Evolutionary conservation across 2,888 invertebrate genomes (phyloP), one percentile per base, ranked within the genome.

Genomic region (Eupithecia tripunctaria): DNA sequence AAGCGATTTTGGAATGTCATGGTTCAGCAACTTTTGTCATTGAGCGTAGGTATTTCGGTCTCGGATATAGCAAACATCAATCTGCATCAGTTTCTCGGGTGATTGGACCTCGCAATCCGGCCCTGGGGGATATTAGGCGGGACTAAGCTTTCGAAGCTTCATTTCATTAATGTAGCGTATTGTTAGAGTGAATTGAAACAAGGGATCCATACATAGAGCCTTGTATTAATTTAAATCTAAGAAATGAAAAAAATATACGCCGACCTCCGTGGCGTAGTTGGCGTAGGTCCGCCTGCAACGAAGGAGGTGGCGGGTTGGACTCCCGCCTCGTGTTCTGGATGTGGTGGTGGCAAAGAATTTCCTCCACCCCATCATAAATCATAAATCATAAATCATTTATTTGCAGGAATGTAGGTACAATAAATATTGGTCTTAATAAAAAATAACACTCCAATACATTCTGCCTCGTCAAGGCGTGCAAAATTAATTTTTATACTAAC

Each of bases 1-100:
- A 25, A 51, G 21, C 0, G 51, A 21, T 56, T 25, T 56, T 14
- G 8, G 8, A 51, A 21, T n/a, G 10, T 10, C 5, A n/a, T 15
- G 10, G 3, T 47, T 21, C 10, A 51, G 47, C 21, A 56, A 14
- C 12, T n/a, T n/a, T 36, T 63, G 36, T 32, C 62, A 63, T 63
- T 41, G 21, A 41, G 15, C 64, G 14, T 64, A n/a, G 15, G 21
- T 60, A 60, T 56, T 72, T 68, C 56, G 62, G 67, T 32, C 68
- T 68, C 67, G 70, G 62, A 71, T 73, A 73, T 69, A 41, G 73
- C 71, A 80, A 79, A 82, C 88, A 88, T 88, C 88, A 87, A 88
- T 88, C 88, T 84, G 85, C 84, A 88, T 86, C 85, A 85, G 84
- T 80, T 79, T 79, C 80, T 75, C 79, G 76, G 77, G 81, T 86